Conservation (phyloP, 2,888 invertebrate species). For the Cosmopolites sordidus region DNA sequence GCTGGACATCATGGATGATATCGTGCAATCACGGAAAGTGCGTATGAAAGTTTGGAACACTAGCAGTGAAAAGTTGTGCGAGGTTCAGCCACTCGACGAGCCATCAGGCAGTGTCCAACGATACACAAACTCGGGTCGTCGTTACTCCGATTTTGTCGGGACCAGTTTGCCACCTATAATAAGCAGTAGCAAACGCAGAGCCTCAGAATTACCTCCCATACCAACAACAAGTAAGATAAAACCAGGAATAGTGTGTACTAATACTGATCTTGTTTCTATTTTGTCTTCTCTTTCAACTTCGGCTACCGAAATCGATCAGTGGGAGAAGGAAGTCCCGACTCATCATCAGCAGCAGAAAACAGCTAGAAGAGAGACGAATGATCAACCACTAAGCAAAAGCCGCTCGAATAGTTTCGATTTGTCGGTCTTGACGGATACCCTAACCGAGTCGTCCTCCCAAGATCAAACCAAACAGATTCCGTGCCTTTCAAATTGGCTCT, state of each 20-base stretch:
- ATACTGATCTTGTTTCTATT: constrained; percentile 75
- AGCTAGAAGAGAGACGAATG: constrained; percentile 46
- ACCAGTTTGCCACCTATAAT: constrained; percentile 60
- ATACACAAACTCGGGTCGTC: constrained; percentile 55
- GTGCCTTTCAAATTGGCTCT: constrained; percentile 64
- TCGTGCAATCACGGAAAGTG: constrained; percentile 75
- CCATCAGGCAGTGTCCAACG: constrained; percentile 53
- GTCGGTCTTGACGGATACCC: constrained; percentile 59
- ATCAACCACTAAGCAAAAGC: constrained; percentile 52
- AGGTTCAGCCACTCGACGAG: constrained; percentile 76
- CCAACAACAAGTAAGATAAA: constrained; percentile 40
- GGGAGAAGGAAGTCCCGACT: constrained; percentile 48
- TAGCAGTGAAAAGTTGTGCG: constrained; percentile 71
- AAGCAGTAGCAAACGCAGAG: constrained; percentile 58
- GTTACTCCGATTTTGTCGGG: constrained; percentile 71
- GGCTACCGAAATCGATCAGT: constrained; percentile 72
- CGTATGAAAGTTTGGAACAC: constrained; percentile 83
- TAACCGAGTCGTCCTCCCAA: background rate
- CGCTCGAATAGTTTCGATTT: constrained; percentile 83
- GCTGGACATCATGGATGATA: constrained; percentile 85
- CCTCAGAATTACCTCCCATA: constrained; percentile 64
- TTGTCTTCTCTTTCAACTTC: constrained; percentile 75
- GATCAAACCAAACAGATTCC: background rate
- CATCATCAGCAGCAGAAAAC: constrained; percentile 29
- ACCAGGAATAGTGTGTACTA: constrained; percentile 72